Base-by-base conservation (phyloP, 2,888 invertebrate species). In the Muschampia plurimacula region DNA sequence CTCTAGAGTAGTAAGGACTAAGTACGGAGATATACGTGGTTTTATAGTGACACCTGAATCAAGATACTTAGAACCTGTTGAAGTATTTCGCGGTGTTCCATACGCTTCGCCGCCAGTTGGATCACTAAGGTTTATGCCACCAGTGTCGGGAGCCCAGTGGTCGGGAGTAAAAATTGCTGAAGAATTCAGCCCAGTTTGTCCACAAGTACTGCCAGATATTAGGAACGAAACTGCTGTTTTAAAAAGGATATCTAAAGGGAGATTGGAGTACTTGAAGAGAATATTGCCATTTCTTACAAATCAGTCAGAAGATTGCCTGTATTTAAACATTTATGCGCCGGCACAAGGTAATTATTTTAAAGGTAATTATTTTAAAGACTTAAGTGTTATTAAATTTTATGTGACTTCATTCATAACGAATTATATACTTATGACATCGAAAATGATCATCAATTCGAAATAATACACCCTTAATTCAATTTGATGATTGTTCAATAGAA, bases 221-320 rank as follows among this genome's bases (percentile, higher is more conserved):
- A 95, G 96, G 84, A 98, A 98, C 87, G 97, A 97, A 88, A 97
- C 97, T 63, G 96, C 97, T 52, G 97, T 97, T 7, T 90, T 98
- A 79, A 96, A 96, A 84, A 96, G 96, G 84, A 98, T 99, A 97
- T 98, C 99, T 9, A 96, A 96, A 82, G 99, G 98, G 36, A 95
- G 99, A 77, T 94, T 98, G 84, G 98, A 98, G 86, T 98, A 98
- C 87, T 95, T 99, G 83, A 97, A 97, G 89, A 96, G 98, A 83
- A 95, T 99, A 89, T 92, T 98, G 82, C 98, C 98, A 59, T 97
- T 97, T 88, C 95, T 99, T 80, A 96, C 96, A 80, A 97, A 98
- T 88, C 99, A 99, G 94, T 98, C 97, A 79, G 99, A 99, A 95
- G 99, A 99, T 95, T 99, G 99, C 87, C 96, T 99, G 76, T 99